Evolutionary conservation across 2,888 invertebrate species (phyloP).

Genomic region (Carabus problematicus): DNA sequence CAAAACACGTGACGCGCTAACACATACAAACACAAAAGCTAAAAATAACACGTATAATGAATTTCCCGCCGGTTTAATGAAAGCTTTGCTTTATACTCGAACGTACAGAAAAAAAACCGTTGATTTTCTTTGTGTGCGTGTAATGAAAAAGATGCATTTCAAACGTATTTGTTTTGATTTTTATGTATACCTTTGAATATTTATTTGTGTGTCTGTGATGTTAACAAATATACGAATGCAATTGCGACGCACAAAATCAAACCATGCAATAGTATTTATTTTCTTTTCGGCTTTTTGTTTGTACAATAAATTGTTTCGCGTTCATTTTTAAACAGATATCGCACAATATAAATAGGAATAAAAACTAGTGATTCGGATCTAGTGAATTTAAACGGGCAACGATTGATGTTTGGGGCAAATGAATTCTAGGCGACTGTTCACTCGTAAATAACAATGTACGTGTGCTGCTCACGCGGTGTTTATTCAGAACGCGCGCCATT

Average conservation of each 20-base stretch:
- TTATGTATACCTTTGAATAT: no score
- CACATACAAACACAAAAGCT: background rate
- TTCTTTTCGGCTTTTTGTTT: background rate
- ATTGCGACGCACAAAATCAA: background rate
- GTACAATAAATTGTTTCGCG: background rate
- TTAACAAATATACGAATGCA: background rate
- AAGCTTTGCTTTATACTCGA: slow-evolving; percentile 14
- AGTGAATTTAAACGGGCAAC: background rate
- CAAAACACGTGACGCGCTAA: background rate
- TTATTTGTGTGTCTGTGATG: background rate
- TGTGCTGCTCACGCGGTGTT: slow-evolving; percentile 9
- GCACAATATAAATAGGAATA: background rate
- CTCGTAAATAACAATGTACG: slow-evolving; percentile 1
- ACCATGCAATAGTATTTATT: background rate
- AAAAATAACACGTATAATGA: slow-evolving; percentile 15
- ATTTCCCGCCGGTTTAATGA: slow-evolving; percentile 25
- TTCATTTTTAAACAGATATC: background rate
- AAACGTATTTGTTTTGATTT: background rate
- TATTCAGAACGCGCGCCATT: background rate
- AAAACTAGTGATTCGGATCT: background rate
- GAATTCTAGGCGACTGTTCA: background rate
- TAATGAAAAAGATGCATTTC: background rate
- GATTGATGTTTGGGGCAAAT: background rate
- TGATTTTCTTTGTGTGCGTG: background rate
- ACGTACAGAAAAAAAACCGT: slow-evolving; percentile 5